A percentile compares a stretch with the other conserved stretches of the same genome.
These are phyloP conservation scores for Acrobasis repandana DNA, from an alignment of 2,888 invertebrate species.

Conservation along the genomic window DNA sequence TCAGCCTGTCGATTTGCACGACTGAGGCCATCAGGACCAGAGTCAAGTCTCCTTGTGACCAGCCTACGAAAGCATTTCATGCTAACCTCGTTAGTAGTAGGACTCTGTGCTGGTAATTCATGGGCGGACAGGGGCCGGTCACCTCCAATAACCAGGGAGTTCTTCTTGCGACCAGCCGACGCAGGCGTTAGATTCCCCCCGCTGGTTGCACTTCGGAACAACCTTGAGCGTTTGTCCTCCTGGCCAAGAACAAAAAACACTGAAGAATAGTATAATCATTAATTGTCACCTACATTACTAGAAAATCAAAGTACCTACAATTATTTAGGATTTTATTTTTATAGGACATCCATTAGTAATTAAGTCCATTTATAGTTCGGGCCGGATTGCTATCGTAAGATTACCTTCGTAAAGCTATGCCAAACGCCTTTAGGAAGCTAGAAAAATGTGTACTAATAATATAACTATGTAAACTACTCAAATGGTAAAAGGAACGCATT, in stretches of 20 bases:
- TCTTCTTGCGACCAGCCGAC: conserved; percentile 70
- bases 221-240: conserved; percentile 83
- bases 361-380: too few species aligned
- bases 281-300: too few species aligned
- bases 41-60: too few species aligned
- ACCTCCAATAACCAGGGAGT: conserved; percentile 59
- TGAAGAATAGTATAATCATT: too few species aligned
- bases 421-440: too few species aligned
- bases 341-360: too few species aligned
- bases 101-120: conserved; percentile 74
- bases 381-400: too few species aligned
- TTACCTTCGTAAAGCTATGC: too few species aligned
- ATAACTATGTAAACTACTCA: background rate
- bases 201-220: conserved; percentile 86
- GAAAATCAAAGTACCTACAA: too few species aligned
- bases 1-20: too few species aligned
- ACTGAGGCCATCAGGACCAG: too few species aligned
- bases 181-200: conserved; percentile 74
- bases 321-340: too few species aligned
- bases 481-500: background rate
- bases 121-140: conserved; percentile 72
- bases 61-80: background rate
- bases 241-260: conserved; percentile 29
- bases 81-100: conserved; percentile 69
- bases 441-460: background rate